Percentiles rank a stretch among this genome's conserved stretches.
These are phyloP conservation scores for Melanaphis sacchari DNA, from an alignment of 1,140 invertebrate genomes.

Conservation along the genomic window DNA sequence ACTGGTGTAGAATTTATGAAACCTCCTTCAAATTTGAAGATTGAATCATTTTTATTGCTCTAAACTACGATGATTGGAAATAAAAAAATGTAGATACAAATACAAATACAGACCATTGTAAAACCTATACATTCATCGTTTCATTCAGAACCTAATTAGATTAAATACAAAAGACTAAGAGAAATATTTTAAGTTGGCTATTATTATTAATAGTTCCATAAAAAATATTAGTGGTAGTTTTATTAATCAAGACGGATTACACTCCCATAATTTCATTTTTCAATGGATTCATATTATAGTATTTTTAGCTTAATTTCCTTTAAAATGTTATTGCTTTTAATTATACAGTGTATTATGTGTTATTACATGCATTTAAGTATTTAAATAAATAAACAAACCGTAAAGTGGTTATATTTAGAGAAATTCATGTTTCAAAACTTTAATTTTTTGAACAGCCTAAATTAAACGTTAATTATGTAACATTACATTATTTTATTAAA, in stretches of 20 bases:
- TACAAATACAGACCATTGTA: neutral
- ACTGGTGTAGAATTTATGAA: neutral
- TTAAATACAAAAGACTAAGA: neutral
- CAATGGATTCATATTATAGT: neutral
- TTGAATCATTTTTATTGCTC: neutral
- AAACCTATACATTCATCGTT: neutral
- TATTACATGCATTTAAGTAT: too few relatives aligned
- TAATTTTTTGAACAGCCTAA: too few relatives aligned
- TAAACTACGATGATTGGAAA: neutral
- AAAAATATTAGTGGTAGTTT: neutral
- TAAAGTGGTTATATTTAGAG: too few relatives aligned
- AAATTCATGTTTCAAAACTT: too few relatives aligned
- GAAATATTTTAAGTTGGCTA: neutral
- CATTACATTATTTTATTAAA: too few relatives aligned
- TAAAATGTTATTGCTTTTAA: neutral
- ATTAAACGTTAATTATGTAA: too few relatives aligned
- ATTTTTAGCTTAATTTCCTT: neutral
- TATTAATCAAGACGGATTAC: neutral
- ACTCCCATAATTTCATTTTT: neutral
- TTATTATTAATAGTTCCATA: neutral
- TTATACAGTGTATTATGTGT: too few relatives aligned
- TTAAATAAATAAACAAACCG: too few relatives aligned
- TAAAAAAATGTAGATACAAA: neutral
- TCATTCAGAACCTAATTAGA: neutral
- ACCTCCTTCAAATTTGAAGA: neutral